Conservation (phyloP, 2,113 vertebrate genomes). For the Hyaena hyaena region DNA sequence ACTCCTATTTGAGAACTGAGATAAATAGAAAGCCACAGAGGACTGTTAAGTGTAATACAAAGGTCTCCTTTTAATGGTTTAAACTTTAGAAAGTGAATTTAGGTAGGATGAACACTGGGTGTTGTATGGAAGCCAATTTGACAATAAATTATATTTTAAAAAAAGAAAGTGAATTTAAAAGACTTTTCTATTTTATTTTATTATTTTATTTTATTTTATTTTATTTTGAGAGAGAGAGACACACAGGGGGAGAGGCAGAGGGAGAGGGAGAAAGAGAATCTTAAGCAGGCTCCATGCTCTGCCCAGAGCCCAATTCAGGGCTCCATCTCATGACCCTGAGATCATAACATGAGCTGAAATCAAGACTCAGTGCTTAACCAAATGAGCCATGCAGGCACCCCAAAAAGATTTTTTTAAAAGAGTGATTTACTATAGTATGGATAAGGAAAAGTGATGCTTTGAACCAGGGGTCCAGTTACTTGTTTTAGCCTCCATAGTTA, state of each 20-base stretch:
- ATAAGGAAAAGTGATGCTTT: background rate
- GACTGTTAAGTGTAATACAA: background rate
- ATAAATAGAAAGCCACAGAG: constrained; percentile 8
- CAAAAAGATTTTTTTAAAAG: background rate
- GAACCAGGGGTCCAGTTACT: background rate
- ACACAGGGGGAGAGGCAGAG: no score
- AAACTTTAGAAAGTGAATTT: constrained; percentile 42
- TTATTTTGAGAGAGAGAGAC: no score
- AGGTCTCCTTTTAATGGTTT: background rate
- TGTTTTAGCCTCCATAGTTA: background rate
- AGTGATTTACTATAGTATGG: background rate
- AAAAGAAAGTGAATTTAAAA: constrained; percentile 31
- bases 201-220: no score
- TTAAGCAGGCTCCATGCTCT: no score
- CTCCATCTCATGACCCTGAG: no score
- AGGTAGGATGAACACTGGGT: background rate
- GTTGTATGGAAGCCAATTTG: no score
- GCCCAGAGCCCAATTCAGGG: no score
- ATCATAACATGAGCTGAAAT: no score
- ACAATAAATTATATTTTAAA: no score
- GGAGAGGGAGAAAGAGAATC: no score
- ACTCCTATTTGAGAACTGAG: background rate
- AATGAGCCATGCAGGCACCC: no score
- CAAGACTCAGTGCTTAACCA: no score
- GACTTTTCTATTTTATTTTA: background rate